Evolutionary conservation across 2,797 vertebrate genomes (phyloP), one percentile per base, ranked within the genome.

Genomic region (Tragopan temminckii): DNA sequence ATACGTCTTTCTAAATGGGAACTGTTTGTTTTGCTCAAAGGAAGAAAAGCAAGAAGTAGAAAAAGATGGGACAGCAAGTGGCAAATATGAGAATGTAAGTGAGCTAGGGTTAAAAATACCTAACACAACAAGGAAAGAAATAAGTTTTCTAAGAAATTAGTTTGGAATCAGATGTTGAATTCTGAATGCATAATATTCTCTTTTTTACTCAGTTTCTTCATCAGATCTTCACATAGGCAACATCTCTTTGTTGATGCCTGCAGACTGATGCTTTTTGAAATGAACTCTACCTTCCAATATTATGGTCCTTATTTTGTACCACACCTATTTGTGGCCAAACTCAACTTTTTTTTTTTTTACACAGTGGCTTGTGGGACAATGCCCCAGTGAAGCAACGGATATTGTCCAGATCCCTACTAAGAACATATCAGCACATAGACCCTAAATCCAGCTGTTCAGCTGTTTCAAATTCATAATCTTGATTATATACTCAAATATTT

Each of bases 21-120:
- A 48, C 38, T 66, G 27, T 72, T 74, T 63, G 38, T 64, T 93
- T 84, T 88, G 53, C 69, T 45, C 52, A 80, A 93, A 93, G 36
- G 19, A 90, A 88, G 61, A 80, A 78, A 89, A 90, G 21, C 31
- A 72, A 61, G 43, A 75, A 88, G 33, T 45, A 83, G 42, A 62
- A 91, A 38, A 93, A 79, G 11, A 42, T n/a, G 58, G 84, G 20
- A 74, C 33, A 80, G 25, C 23, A 53, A 82, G 27, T 38, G 69
- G 16, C 20, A 74, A 23, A 63, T 35, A 46, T 8, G 11, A 78
- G 69, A 83, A 94, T 55, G 40, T 78, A 50, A 89, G 25, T 62
- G 58, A 75, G 36, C 8, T 29, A 69, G 29, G 25, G 31, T 42
- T 9, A 53, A 72, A 27, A 38, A 36, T 14, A 38, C 20, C 36